Base-by-base conservation (phyloP, 1,140 invertebrate species). In the Caenorhabditis tropicalis region DNA sequence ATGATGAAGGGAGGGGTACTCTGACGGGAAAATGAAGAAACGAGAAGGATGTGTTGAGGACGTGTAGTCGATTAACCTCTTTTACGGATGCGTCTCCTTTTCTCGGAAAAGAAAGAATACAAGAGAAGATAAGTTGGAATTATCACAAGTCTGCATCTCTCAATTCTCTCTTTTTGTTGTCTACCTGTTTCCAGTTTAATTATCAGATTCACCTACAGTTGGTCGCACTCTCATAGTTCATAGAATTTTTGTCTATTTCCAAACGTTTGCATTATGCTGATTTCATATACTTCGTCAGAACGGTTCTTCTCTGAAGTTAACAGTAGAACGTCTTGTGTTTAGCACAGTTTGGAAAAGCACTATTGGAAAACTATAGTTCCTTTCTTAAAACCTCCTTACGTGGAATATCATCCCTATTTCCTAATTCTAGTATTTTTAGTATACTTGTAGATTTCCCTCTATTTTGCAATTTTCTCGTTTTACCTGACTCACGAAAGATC, bases 51-150 rank as follows among this genome's bases (percentile, higher is more conserved):
- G 36, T 12, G 65, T 74, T 74, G 36, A 43, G 65, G 65, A 74
- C 65, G 65, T 74, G 65, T 74, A 74, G 65, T 74, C 65, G 65
- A 74, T 74, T 74, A 74, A 74, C 65, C 65, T 74, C 65, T 74
- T 74, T 74, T 46, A 74, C 65, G 65, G 65, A 74, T 74, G 65
- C 65, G 29, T 43, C 36, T 74, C 9, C 36, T 43, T 74, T 56
- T 65, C 31, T 74, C 65, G 65, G 65, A 36, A 70, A 24, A n/a
- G n/a, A 46, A 74, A n/a, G 31, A 36, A 43, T 24, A 74, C 29
- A 31, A 74, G 65, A 74, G 58, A 74, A 43, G 65, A 74, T 74
- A 74, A 74, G 65, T 74, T 5, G 65, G 36, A 74, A 46, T 74
- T 74, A 74, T 74, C 65, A 74, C 65, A 74, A 43, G 36, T 74